Evolutionary conservation across 92 coral and sea anemone species (phyloP).

Genomic region (Palythoa grandis): DNA sequence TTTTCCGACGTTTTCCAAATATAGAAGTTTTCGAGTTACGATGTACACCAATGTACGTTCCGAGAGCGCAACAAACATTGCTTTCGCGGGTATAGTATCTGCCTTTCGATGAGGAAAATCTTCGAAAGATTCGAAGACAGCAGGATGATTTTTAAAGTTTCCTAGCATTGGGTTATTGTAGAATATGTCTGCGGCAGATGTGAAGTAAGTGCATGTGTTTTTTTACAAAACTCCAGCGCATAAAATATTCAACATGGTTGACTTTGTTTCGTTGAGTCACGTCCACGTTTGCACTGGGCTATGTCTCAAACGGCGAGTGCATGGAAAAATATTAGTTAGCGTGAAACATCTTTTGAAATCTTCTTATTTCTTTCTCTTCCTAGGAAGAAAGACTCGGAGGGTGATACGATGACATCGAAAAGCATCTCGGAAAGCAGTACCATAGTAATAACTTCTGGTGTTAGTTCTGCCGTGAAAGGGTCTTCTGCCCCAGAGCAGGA

Average conservation of each 20-base stretch:
- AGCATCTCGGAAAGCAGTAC: constrained; percentile 69
- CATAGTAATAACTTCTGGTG: constrained; percentile 73
- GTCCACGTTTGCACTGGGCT: too few species aligned
- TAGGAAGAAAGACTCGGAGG: constrained; percentile 72
- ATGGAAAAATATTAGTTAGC: background rate
- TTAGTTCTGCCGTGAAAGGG: constrained; percentile 48
- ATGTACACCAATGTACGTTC: background rate
- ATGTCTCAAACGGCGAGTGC: background rate
- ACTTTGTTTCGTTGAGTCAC: constrained; percentile 19
- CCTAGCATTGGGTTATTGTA: constrained; percentile 53
- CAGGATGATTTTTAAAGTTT: constrained; percentile 46
- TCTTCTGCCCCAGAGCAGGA: constrained; percentile 69
- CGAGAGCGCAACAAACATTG: constrained; percentile 19
- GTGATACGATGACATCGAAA: constrained; percentile 73
- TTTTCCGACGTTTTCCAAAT: constrained; percentile 30
- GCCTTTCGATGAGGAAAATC: constrained; percentile 29
- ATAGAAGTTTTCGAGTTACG: constrained; percentile 7
- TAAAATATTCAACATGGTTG: constrained; percentile 29
- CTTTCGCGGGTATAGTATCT: constrained; percentile 13
- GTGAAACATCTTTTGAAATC: too few species aligned
- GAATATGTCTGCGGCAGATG: constrained; percentile 60
- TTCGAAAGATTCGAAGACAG: constrained; percentile 32
- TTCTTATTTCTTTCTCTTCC: background rate
- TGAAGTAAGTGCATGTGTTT: constrained; percentile 54
- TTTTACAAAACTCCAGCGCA: constrained; percentile 2